A percentile compares a stretch with the other conserved stretches of the same genome.
Conservation (phyloP, 2,113 vertebrate species). For the Varanus komodoensis region DNA sequence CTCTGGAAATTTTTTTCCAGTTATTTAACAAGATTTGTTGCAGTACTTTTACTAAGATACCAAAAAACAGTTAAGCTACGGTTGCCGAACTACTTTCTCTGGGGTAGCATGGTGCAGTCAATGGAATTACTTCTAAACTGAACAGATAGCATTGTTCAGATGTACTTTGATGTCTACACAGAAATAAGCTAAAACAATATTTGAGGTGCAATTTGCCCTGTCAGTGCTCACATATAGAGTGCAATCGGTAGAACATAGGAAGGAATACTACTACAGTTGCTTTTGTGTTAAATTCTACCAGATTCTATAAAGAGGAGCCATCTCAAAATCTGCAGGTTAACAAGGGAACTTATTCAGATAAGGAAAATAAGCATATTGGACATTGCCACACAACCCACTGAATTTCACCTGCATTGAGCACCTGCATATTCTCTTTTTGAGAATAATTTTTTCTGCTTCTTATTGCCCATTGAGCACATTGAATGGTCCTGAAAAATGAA, state of each 20-base stretch:
- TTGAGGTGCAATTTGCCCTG: not conserved
- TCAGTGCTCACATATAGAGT: conserved; percentile 48
- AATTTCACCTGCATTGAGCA: conserved; percentile 26
- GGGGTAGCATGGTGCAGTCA: not conserved
- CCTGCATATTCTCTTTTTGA: not conserved
- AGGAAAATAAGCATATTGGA: not conserved
- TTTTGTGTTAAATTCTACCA: not conserved
- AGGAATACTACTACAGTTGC: not conserved
- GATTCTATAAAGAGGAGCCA: not conserved
- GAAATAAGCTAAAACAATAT: conserved; percentile 4
- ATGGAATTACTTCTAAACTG: not conserved
- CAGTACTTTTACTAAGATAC: conserved; percentile 60
- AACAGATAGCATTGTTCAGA: not conserved
- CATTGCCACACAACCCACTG: not conserved
- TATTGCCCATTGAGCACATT: not conserved
- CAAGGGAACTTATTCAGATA: not conserved
- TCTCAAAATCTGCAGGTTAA: conserved; percentile 17
- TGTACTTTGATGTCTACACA: not conserved
- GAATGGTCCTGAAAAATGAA: not conserved
- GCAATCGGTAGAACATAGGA: conserved; percentile 30
- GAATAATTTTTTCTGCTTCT: not conserved
- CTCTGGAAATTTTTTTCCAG: conserved; percentile 67
- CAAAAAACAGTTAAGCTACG: conserved; percentile 24
- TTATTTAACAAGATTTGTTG: conserved; percentile 70
- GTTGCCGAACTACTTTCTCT: not conserved